Base-by-base conservation (phyloP, 2,888 invertebrate species). In the Rotaria sp. region DNA sequence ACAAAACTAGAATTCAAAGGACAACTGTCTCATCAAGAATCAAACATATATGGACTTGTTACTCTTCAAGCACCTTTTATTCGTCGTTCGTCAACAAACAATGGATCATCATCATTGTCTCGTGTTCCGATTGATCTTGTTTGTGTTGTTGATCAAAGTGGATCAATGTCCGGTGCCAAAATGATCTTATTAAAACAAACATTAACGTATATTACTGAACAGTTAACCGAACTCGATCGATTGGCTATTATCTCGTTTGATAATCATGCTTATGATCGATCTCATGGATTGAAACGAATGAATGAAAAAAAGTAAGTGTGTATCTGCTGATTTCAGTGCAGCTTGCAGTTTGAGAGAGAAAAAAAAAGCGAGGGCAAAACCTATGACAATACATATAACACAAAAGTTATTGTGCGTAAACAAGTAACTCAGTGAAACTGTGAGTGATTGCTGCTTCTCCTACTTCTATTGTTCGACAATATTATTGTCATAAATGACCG, bases 131-230 rank as follows among this genome's bases (percentile, higher is more conserved):
- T 80, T 45, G 75, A 80, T 45, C 75, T 80, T n/a, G 18, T 80
- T n/a, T 80, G 75, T n/a, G 75, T 45, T 45, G 75, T 80, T 45
- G 75, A 80, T 80, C 75, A 80, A 45, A 80, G 75, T 45, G 45
- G 13, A n/a, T 80, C 75, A 2, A 80, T 80, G 75, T 80, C 45
- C 2, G 75, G 75, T 13, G 41, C 24, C 11, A 80, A 80, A 80
- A 80, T 80, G 45, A 13, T n/a, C 21, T 24, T 80, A 24, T 80
- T 80, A 24, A 80, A 80, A 80, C 7, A 45, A 80, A 80, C 75
- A 15, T 45, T 80, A 21, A 35, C 18, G 4, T 67, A 67, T 35
- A 67, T 67, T 67, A 35, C 35, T 4, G 67, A 67, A 67, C 67
- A 67, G 2, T 35, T 67, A 13, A 67, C 30, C 18, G 35, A 67